These are phyloP conservation scores for Thalassophryne amazonica DNA, from an alignment of 2,797 vertebrate genomes.

Conservation along the genomic window DNA sequence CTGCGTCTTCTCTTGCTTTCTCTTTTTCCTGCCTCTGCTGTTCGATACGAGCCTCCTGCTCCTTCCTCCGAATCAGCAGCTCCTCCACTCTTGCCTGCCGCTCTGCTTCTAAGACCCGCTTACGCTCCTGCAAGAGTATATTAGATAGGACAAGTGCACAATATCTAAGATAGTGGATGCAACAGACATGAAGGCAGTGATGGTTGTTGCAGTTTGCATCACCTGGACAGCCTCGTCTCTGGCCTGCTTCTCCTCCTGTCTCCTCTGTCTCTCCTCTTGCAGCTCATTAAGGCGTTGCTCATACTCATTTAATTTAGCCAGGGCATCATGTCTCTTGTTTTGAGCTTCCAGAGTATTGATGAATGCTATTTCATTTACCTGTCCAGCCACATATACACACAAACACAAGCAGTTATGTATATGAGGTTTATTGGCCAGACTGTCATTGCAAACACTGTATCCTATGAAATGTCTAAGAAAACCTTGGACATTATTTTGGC, in stretches of 20 bases:
- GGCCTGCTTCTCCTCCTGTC: slow-evolving; percentile 98
- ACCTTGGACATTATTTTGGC: background rate
- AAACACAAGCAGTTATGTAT: background rate
- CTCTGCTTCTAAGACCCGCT: slow-evolving; percentile 92
- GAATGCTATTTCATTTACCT: slow-evolving; percentile 99
- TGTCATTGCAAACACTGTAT: background rate
- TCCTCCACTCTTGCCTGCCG: slow-evolving; percentile 96
- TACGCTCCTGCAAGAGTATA: slow-evolving; percentile 83
- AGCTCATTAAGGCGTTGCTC: slow-evolving; percentile 95
- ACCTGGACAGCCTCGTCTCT: slow-evolving; percentile 98
- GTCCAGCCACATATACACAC: slow-evolving; percentile 15
- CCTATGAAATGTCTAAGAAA: background rate
- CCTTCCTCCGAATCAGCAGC: slow-evolving; percentile 87
- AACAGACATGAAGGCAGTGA: background rate
- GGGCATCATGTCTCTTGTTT: slow-evolving; percentile 95
- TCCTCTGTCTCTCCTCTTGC: slow-evolving; percentile 91
- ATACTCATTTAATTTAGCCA: slow-evolving; percentile 96
- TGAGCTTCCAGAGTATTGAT: slow-evolving; percentile 98
- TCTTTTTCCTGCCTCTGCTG: slow-evolving; percentile 97
- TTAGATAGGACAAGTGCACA: background rate
- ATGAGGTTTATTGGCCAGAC: background rate
- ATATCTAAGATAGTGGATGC: background rate
- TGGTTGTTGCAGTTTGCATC: background rate
- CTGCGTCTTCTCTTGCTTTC: slow-evolving; percentile 93
- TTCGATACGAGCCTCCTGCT: slow-evolving; percentile 95